A percentile compares a stretch with the other conserved stretches of the same genome.
phyloP scores from a whole-genome alignment of 2,888 invertebrate species.

The Ichneumoninae sp. region DNA sequence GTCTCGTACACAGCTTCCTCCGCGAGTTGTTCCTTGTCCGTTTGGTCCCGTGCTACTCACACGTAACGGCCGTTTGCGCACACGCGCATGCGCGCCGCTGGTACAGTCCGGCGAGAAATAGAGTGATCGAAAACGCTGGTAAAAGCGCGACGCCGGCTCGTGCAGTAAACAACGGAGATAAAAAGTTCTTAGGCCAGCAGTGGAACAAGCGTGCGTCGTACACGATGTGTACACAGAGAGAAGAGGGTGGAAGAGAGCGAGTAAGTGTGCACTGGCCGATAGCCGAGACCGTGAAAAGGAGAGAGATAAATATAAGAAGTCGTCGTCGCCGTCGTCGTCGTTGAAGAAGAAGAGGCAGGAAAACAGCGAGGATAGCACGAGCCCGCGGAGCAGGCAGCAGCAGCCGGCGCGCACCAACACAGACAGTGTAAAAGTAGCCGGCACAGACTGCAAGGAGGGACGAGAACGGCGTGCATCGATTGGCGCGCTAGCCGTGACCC shows the following conservation, averaged over 20 bases:
- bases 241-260: slow-evolving; percentile 54
- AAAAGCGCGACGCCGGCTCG: slow-evolving; percentile 13
- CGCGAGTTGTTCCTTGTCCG: not conserved
- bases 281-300: slow-evolving; percentile 45
- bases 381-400: slow-evolving; percentile 45
- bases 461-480: slow-evolving; percentile 82
- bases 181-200: slow-evolving; percentile 28
- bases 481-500: slow-evolving; percentile 84
- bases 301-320: slow-evolving; percentile 59
- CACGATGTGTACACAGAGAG: slow-evolving; percentile 44
- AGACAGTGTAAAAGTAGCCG: slow-evolving; percentile 67
- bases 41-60: not conserved
- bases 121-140: slow-evolving; percentile 39
- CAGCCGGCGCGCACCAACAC: slow-evolving; percentile 56
- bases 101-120: slow-evolving; percentile 12
- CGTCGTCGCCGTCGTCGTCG: no score
- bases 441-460: slow-evolving; percentile 68
- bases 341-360: slow-evolving; percentile 47
- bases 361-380: slow-evolving; percentile 59
- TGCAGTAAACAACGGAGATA: not conserved
- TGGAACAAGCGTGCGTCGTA: slow-evolving; percentile 53
- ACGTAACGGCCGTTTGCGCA: not conserved
- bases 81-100: not conserved
- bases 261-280: slow-evolving; percentile 42
- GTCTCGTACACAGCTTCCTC: not conserved